Evolutionary conservation across 2,797 vertebrate species (phyloP).

Genomic region (Calcarius lapponicus): DNA sequence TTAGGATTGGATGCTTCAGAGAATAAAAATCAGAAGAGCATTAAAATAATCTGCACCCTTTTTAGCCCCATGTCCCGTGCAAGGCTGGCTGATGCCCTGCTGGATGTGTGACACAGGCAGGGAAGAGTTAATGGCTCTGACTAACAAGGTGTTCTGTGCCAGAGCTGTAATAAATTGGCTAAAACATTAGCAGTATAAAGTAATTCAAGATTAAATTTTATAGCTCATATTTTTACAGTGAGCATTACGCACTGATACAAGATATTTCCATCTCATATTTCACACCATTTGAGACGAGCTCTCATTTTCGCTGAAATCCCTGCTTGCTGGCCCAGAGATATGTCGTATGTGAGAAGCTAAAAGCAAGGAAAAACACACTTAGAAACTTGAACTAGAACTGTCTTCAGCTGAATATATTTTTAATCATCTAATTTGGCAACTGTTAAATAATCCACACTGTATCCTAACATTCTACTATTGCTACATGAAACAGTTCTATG

Average conservation of each 20-base stretch:
- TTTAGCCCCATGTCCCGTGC: too few relatives aligned
- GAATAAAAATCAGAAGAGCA: neutral
- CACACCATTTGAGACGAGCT: neutral
- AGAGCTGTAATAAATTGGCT: slow-evolving; percentile 42
- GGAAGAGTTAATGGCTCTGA: neutral
- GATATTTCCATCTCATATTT: slow-evolving; percentile 52
- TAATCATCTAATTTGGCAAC: slow-evolving; percentile 60
- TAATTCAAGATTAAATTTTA: slow-evolving; percentile 60
- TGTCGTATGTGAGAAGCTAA: slow-evolving; percentile 2
- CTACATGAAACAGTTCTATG: slow-evolving; percentile 18
- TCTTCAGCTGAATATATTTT: slow-evolving; percentile 53
- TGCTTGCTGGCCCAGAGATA: slow-evolving; percentile 19
- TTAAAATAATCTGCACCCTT: neutral
- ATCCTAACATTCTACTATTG: slow-evolving; percentile 11
- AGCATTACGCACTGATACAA: slow-evolving; percentile 10
- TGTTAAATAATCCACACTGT: slow-evolving; percentile 46
- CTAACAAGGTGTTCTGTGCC: slow-evolving; percentile 26
- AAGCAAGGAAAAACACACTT: slow-evolving; percentile 44
- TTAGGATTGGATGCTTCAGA: neutral
- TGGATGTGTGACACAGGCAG: neutral
- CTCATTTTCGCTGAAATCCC: neutral
- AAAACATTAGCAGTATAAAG: slow-evolving; percentile 50
- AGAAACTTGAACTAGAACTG: slow-evolving; percentile 52
- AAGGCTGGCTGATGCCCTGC: neutral
- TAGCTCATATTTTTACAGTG: slow-evolving; percentile 49